Percentiles rank a stretch among this genome's conserved stretches.
Evolutionary conservation across 1,140 invertebrate species (phyloP).

Genomic region (Neomicropteryx cornuta): DNA sequence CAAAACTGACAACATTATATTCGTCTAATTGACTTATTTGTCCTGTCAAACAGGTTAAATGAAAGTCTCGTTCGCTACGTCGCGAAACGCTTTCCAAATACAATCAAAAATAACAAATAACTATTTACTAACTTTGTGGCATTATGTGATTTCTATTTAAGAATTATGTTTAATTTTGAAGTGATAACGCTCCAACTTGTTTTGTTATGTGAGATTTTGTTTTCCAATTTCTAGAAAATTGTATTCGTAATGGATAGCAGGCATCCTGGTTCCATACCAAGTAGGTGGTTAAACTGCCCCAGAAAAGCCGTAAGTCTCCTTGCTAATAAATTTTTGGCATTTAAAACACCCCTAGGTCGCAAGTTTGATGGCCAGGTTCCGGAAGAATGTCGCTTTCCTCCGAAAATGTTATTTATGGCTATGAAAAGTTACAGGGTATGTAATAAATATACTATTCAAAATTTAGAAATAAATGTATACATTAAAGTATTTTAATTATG

Average conservation of each 20-base stretch:
- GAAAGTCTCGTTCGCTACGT: too few species aligned
- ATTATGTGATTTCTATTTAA: too few species aligned
- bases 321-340: slow-evolving; percentile 74
- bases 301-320: slow-evolving; percentile 68
- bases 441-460: slow-evolving; percentile 3
- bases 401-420: slow-evolving; percentile 70
- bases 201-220: too few species aligned
- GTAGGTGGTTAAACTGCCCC: slow-evolving; percentile 87
- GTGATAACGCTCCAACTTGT: too few species aligned
- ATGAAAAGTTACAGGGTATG: slow-evolving; percentile 60
- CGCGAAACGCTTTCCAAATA: too few species aligned
- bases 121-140: too few species aligned
- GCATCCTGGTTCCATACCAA: slow-evolving; percentile 61
- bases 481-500: slow-evolving; percentile 1
- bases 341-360: slow-evolving; percentile 81
- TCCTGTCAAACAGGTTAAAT: too few species aligned
- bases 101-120: too few species aligned
- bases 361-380: slow-evolving; percentile 73
- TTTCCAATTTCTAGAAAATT: too few species aligned
- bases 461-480: slow-evolving; percentile 1
- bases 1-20: too few species aligned
- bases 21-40: too few species aligned
- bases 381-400: slow-evolving; percentile 65
- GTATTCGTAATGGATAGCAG: slow-evolving; percentile 20
- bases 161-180: too few species aligned